Base-by-base conservation (phyloP, 2,113 vertebrate species). In the Percina caprodes region DNA sequence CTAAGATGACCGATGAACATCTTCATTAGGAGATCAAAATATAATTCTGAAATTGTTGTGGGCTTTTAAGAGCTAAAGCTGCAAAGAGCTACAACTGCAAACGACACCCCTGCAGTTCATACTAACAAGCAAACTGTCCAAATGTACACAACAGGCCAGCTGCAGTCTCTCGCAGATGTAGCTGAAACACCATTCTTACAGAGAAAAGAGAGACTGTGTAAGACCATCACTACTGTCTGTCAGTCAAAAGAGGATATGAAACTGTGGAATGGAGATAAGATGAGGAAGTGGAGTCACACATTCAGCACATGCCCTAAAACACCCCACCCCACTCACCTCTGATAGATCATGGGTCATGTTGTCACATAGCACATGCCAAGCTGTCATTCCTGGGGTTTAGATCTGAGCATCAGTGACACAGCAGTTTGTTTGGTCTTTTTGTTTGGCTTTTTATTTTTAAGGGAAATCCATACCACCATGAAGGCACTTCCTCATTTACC, bases 221-320 rank as follows among this genome's bases (percentile, higher is more conserved):
- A 70, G 77, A 71, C 54, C 56, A 52, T 81, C 79, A 79, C 86
- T 73, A 74, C 46, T 68, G 74, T 73, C 74, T 71, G 67, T 66
- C 55, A 59, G 51, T 79, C 73, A 92, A 93, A 93, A 92, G 91
- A 91, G 91, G 93, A 94, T 89, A 77, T 91, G 93, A 93, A 88
- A 92, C 79, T 55, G 70, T 54, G 82, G 73, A 80, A 55, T 56
- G 59, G 66, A 79, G 87, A 51, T 59, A 33, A 81, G 77, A 93
- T 90, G 91, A 92, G 92, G 93, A 94, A 94, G 90, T 93, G 76
- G 79, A 91, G 90, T 93, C 92, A 94, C 79, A 90, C 89, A 91
- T 83, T 88, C 84, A 90, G 90, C 92, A 92, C 90, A 94, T 92
- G 92, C 61, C 67, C 81, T n/a, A 49, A 85, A 86, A 74, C 0